A percentile compares a stretch with the other conserved stretches of the same genome.
Evolutionary conservation across 1,140 invertebrate genomes (phyloP).

Genomic region (Cherax quadricarinatus): DNA sequence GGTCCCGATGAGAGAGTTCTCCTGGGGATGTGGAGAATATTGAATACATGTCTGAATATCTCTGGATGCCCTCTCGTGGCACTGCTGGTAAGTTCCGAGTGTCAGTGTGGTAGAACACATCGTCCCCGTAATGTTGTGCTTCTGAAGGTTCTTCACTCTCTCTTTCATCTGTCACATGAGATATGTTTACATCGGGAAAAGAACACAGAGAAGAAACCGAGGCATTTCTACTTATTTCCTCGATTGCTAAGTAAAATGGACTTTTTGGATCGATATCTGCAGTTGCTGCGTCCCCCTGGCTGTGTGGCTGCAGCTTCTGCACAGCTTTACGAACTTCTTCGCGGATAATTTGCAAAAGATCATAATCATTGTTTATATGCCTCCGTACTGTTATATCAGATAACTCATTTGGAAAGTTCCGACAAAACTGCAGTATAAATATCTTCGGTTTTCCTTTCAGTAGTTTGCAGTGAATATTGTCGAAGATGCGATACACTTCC

Average conservation of each 20-base stretch:
- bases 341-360: slow-evolving; percentile 11
- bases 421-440: slow-evolving; percentile 87
- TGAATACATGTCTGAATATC: slow-evolving; percentile 82
- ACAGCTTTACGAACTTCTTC: slow-evolving; percentile 32
- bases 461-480: slow-evolving; percentile 80
- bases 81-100: not conserved
- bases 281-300: not conserved
- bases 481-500: slow-evolving; percentile 78
- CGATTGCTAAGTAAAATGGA: not conserved
- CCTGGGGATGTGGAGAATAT: slow-evolving; percentile 83
- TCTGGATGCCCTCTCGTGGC: slow-evolving; percentile 74
- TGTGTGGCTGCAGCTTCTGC: not conserved
- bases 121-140: not conserved
- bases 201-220: not conserved
- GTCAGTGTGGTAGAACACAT: slow-evolving; percentile 10
- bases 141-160: not conserved
- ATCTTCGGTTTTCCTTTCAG: slow-evolving; percentile 85
- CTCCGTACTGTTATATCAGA: not conserved
- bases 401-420: slow-evolving; percentile 76
- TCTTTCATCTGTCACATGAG: not conserved
- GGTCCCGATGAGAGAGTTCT: slow-evolving; percentile 83
- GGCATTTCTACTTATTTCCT: not conserved
- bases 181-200: not conserved
- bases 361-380: not conserved
- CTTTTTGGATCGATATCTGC: not conserved